Percentiles rank a stretch among this genome's conserved stretches.
Evolutionary conservation across 2,888 invertebrate genomes (phyloP).

Genomic region (Maniola hyperantus): DNA sequence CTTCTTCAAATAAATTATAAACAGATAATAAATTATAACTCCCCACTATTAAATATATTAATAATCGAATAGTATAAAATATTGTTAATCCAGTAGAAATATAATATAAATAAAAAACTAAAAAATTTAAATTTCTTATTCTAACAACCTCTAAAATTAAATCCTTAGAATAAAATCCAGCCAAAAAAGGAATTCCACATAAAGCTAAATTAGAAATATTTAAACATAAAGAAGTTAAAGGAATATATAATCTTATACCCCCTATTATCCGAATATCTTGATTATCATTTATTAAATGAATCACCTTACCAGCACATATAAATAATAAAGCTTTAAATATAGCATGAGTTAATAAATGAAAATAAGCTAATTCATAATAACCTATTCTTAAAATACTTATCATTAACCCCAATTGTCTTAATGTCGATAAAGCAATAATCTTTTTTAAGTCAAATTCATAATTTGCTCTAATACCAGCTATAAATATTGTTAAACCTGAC

Average conservation of each 20-base stretch:
- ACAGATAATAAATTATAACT: slow-evolving; percentile 72
- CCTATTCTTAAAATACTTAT: slow-evolving; percentile 84
- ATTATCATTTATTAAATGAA: slow-evolving; percentile 84
- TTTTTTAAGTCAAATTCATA: slow-evolving; percentile 88
- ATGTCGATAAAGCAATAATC: slow-evolving; percentile 89
- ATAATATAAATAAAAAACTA: slow-evolving; percentile 80
- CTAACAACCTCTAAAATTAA: slow-evolving; percentile 83
- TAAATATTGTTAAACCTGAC: slow-evolving; percentile 83
- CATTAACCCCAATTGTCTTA: slow-evolving; percentile 83
- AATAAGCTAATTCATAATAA: slow-evolving; percentile 83
- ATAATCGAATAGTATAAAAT: slow-evolving; percentile 81
- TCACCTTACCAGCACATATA: slow-evolving; percentile 87
- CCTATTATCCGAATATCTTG: slow-evolving; percentile 88
- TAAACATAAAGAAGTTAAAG: no score
- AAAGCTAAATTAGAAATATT: no score
- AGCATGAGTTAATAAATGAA: slow-evolving; percentile 88
- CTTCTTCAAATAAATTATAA: slow-evolving; percentile 77
- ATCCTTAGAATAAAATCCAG: slow-evolving; percentile 86
- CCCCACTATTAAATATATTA: slow-evolving; percentile 78
- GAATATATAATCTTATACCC: slow-evolving; percentile 65
- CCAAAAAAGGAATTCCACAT: no score
- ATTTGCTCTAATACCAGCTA: slow-evolving; percentile 82
- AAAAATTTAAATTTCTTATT: slow-evolving; percentile 78
- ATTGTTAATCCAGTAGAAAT: slow-evolving; percentile 83
- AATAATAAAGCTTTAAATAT: slow-evolving; percentile 90